Conservation (phyloP, 2,888 invertebrate genomes). For the Poecilobothrus nobilitatus region DNA sequence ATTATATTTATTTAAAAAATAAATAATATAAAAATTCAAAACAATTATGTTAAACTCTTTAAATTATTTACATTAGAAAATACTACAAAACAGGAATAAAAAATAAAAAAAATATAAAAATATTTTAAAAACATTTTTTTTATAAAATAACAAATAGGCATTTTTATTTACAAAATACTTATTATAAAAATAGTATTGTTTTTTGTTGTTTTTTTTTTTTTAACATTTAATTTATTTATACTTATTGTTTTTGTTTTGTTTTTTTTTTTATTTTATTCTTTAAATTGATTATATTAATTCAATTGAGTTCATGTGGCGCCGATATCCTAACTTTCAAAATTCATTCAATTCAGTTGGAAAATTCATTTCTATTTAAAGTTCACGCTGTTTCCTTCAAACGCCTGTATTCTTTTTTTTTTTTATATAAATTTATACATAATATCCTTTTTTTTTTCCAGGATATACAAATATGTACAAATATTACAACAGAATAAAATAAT, state of each 20-base stretch:
- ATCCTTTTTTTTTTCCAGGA: not conserved
- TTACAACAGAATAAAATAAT: not conserved
- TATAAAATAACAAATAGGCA: too few relatives aligned
- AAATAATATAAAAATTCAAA: too few relatives aligned
- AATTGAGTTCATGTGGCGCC: not conserved
- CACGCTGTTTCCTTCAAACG: not conserved
- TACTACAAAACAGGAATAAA: too few relatives aligned
- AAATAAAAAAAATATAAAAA: too few relatives aligned
- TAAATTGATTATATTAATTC: conserved; percentile 6
- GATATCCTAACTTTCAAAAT: not conserved
- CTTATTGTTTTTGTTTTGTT: not conserved
- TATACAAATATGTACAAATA: not conserved
- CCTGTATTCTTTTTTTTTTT: not conserved
- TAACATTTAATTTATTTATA: not conserved
- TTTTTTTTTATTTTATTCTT: not conserved
- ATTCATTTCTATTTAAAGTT: not conserved
- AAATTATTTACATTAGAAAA: too few relatives aligned
- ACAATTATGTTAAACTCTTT: too few relatives aligned
- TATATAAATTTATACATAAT: not conserved
- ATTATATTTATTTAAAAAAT: too few relatives aligned
- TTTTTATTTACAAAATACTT: too few relatives aligned
- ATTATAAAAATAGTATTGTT: too few relatives aligned
- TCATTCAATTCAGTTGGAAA: not conserved
- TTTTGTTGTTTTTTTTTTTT: not conserved
- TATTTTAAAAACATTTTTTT: too few relatives aligned